Evolutionary conservation across 2,888 invertebrate genomes (phyloP), one percentile per base, ranked within the genome.

Genomic region (Lithophane socia): DNA sequence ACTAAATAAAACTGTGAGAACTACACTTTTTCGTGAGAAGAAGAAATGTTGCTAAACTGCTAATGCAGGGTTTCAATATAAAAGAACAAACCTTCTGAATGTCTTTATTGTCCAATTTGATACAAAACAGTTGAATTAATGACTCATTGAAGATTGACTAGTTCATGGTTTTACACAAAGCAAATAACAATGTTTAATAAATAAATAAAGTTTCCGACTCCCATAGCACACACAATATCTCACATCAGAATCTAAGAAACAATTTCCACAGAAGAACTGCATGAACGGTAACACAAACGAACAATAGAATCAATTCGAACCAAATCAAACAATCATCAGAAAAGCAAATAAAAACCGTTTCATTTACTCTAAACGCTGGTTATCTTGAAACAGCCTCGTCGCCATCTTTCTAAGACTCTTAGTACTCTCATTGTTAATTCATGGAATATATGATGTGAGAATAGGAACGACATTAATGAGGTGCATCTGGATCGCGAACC

Each of bases 371-470:
- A 66, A 73, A 65, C 49, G 64, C 24, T 75, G 83, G 80, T 80
- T 84, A 86, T 75, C 79, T 74, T n/a, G 58, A 71, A 71, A n/a
- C 63, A n/a, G 49, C 24, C 24, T 60, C 49, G 24, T 42, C 47
- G 49, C 29, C 54, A 75, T 65, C 65, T 69, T 73, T 70, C 42
- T 49, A 60, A 68, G 24, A 56, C n/a, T 60, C 29, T 7, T 44
- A 37, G 37, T 76, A 56, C 42, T 72, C 54, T 68, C 77, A 81
- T 83, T 86, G 88, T 79, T 79, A 73, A 75, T 77, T 72, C 74
- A 80, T 84, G 83, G 74, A 81, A 89, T 86, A 85, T 81, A 79
- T 86, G 70, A 90, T 89, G 89, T 89, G 89, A 78, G 90, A 89
- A 89, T 79, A 89, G 54, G 88, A 83, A 37, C 88, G 64, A 54